Evolutionary conservation across 2,113 vertebrate species (phyloP), one percentile per base, ranked within the genome.

Genomic region (Rhinoptilus africanus): DNA sequence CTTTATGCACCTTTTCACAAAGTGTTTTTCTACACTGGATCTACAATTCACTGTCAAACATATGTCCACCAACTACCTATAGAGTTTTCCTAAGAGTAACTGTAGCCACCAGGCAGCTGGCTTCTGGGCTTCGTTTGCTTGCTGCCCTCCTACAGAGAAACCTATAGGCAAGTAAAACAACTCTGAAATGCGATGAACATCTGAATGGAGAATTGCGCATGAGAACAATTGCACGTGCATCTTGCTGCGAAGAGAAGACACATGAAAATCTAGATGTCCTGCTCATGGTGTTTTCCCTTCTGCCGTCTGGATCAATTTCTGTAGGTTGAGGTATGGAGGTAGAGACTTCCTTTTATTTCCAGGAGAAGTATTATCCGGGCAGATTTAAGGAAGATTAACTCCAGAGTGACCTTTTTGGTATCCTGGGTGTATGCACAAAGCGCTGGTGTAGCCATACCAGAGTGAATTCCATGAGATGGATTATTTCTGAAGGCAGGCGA

Each of bases 371-470:
- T 59, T 94, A 92, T 80, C 37, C 28, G 80, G 50, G 5, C 19
- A 93, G 26, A 86, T 57, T 66, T 50, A 81, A 85, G 43, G 69
- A 91, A 66, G 27, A 26, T 15, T 47, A 51, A 39, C 43, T 71
- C 18, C 60, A 66, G 8, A 78, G 30, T 50, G 53, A 79, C 76
- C 14, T 69, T 85, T 41, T 28, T 78, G 24, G 3, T 80, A 21
- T 62, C 35, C 45, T 86, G n/a, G 17, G 32, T 78, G 26, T 53
- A 47, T 43, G 19, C 37, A 60, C 13, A 30, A 62, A 56, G 37
- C 0, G 0, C 32, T 72, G 24, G 7, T 62, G 34, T 88, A 60
- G 18, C 53, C 37, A 18, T 26, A 54, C 12, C 0, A 0, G 37
- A 76, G 35, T 18, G 10, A 76, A 73, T 88, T 85, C 71, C 45